Base-by-base conservation (phyloP, 2,888 invertebrate species). In the Stomorhina lunata region DNA sequence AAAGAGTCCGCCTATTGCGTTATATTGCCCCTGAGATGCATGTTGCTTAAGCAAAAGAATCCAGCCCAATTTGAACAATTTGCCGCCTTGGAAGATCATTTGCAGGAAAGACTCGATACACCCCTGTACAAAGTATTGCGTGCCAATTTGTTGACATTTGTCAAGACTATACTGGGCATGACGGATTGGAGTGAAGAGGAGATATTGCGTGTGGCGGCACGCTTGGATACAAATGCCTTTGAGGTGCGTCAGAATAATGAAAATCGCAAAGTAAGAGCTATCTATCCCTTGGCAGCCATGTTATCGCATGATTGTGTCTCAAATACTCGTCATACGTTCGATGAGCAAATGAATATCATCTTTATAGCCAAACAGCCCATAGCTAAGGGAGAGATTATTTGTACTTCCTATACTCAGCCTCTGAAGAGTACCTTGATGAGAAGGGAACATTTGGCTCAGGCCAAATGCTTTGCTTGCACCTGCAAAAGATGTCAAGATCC, bases 231-330 rank as follows among this genome's bases (percentile, higher is more conserved):
- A 1, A 95, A 95, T 86, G 90, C 94, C 0, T 95, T 95, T 87
- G 95, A 95, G 86, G 92, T 95, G 1, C 92, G 94, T 25, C 92
- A 93, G 73, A 84, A 86, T 57, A 37, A 75, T 0, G 86, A 84
- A 20, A 86, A 91, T 3, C 92, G 92, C 34, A 93, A 93, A 85
- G 91, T 94, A 25, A 92, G 95, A 79, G 94, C 93, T 61, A 89
- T 96, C 76, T 96, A 94, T 88, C 92, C 94, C 0, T 93, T 92
- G 69, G 93, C 94, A 0, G 93, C 95, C 5, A 93, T 95, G 92
- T 92, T 95, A 90, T 93, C 94, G 66, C 96, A 96, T 87, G 94
- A 94, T 86, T 96, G 96, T 88, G 92, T 92, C 81, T 93, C 95
- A 25, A 96, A 96, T 87, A 94, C 95, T 0, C 92, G 94, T 61